Conservation (phyloP, 2,797 vertebrate species). For the Phataginus tetradactyla region DNA sequence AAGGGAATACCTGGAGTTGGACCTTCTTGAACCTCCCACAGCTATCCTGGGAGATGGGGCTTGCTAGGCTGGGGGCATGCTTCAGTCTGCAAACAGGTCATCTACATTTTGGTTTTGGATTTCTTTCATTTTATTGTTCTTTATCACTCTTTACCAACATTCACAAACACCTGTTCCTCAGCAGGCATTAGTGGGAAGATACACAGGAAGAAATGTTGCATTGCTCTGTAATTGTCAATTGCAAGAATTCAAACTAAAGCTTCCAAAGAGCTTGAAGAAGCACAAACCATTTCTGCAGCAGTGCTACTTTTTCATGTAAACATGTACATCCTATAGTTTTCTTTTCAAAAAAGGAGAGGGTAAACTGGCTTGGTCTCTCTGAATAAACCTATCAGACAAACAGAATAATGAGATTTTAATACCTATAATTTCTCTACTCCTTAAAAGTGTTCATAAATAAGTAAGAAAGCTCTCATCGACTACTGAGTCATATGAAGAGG, state of each 20-base stretch:
- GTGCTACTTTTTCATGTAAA: constrained; percentile 35
- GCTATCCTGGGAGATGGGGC: background rate
- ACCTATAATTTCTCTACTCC: constrained; percentile 55
- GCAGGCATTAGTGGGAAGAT: background rate
- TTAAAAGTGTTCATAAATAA: constrained; percentile 26
- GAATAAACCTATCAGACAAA: constrained; percentile 57
- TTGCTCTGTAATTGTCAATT: background rate
- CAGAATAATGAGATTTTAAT: constrained; percentile 59
- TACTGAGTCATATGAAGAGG: background rate
- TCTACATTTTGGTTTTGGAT: background rate
- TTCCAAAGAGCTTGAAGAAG: background rate
- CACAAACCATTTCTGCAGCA: background rate
- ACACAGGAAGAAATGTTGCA: background rate
- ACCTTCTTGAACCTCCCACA: background rate
- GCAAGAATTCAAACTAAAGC: constrained; percentile 20
- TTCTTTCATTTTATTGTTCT: background rate
- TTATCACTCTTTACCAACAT: background rate
- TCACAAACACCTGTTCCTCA: background rate
- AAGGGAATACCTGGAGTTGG: background rate
- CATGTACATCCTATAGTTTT: constrained; percentile 43
- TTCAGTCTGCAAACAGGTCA: background rate
- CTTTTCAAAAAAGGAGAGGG: constrained; percentile 52
- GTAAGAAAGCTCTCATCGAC: constrained; percentile 3
- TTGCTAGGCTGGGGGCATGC: background rate
- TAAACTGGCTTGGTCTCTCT: constrained; percentile 39